Evolutionary conservation across 2,113 vertebrate species (phyloP), one percentile per base, ranked within the genome.

Genomic region (Plotosus lineatus): DNA sequence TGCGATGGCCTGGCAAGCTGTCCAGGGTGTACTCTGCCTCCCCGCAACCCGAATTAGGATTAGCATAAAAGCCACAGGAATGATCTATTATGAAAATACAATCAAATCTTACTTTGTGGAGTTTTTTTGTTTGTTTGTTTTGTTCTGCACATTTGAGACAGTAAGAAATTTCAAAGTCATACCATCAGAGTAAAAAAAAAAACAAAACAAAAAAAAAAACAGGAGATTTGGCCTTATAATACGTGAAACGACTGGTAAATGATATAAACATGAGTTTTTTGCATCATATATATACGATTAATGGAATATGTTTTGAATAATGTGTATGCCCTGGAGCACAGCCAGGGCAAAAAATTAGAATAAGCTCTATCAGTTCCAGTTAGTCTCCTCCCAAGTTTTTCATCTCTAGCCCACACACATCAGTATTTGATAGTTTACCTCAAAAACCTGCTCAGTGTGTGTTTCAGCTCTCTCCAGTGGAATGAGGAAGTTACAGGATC

Each of bases 281-380:
- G 3, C 42, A 15, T 61, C 51, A 14, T 63, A 38, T 46, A 38
- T 46, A 12, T 38, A 48, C 33, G 23, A 69, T 78, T 76, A 31
- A 76, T 9, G 83, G 68, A 87, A 69, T 78, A 40, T 74, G 23
- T 85, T 81, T 87, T 86, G 85, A 79, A 83, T 36, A 80, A 36
- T 50, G 56, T 78, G 77, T 88, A 80, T 85, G 74, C 87, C 85
- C 88, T 88, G 88, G 89, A 91, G 89, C 61, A 69, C 26, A 63
- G 81, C 85, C 83, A 86, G 80, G 72, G 56, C 48, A 82, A 84
- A 56, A 82, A 68, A 69, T 80, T 88, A 6, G 46, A 83, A 87
- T 42, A 78, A 81, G 84, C 87, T 85, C 91, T 90, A 88, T 85
- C 85, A 83, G 75, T 93, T 93, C 91, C 92, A 84, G 91, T 90